These are phyloP conservation scores for Phyllostomus discolor DNA, from an alignment of 2,113 vertebrate genomes.

Conservation along the genomic window DNA sequence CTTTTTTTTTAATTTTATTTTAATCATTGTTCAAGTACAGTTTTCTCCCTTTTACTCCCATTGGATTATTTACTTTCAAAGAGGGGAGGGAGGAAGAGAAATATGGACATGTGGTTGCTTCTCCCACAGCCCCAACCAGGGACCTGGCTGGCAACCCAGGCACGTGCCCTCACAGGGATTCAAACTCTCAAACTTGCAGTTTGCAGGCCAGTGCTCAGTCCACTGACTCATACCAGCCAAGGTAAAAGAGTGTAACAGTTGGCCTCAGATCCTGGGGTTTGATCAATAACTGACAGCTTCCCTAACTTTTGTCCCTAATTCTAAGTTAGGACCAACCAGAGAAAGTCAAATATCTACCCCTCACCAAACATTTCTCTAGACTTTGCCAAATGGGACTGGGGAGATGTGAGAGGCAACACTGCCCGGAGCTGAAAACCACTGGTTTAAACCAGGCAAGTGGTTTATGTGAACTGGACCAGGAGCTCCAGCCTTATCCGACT, in stretches of 20 bases:
- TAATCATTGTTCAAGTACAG: no score
- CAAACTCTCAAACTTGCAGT: no score
- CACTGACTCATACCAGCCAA: no score
- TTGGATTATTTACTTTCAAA: no score
- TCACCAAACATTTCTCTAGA: neutral
- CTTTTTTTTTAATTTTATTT: no score
- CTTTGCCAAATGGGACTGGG: neutral
- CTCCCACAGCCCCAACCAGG: no score
- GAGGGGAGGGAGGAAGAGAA: no score
- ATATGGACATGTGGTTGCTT: no score
- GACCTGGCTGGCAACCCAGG: no score
- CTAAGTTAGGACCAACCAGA: neutral
- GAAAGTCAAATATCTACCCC: neutral
- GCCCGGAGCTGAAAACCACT: neutral
- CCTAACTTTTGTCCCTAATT: neutral
- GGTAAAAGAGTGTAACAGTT: neutral
- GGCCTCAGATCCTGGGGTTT: neutral
- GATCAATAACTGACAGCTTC: neutral
- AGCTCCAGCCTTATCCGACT: neutral
- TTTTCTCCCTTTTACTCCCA: no score
- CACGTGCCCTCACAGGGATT: no score
- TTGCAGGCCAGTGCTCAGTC: no score
- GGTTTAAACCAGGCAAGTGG: neutral
- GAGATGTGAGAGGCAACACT: neutral
- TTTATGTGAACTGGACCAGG: neutral